Conservation (phyloP, 1,140 invertebrate species). For the Sminthurinus signatus region DNA sequence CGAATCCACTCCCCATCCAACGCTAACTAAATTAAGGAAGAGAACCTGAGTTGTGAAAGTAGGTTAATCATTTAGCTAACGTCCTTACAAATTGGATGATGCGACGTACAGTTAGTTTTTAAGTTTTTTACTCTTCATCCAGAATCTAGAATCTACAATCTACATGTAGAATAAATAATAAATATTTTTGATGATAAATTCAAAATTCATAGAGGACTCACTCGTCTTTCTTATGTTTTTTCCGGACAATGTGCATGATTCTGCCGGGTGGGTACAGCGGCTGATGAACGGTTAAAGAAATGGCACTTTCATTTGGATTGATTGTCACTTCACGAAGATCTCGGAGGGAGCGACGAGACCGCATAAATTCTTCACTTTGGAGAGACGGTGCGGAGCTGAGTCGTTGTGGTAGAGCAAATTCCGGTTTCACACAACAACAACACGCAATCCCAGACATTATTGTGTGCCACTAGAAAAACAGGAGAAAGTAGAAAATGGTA, state of each 20-base stretch:
- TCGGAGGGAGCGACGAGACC: slow-evolving; percentile 31
- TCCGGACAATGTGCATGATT: slow-evolving; percentile 83
- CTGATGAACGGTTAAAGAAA: slow-evolving; percentile 68
- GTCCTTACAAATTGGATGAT: too few species aligned
- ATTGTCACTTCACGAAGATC: slow-evolving; percentile 53
- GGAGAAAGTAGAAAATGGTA: too few species aligned
- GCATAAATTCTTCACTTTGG: slow-evolving; percentile 38
- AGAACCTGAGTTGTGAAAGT: too few species aligned
- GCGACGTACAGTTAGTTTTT: too few species aligned
- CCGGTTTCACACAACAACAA: slow-evolving; percentile 36
- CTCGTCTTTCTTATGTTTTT: slow-evolving; percentile 75
- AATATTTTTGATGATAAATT: too few species aligned
- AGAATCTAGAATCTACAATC: too few species aligned
- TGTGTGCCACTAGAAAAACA: slow-evolving; percentile 74
- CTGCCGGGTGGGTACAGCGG: slow-evolving; percentile 80
- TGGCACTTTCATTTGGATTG: slow-evolving; percentile 62
- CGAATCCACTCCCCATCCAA: too few species aligned
- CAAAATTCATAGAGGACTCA: too few species aligned
- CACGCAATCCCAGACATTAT: slow-evolving; percentile 64
- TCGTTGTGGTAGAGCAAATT: slow-evolving; percentile 38
- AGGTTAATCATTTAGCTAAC: too few species aligned
- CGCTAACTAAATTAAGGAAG: too few species aligned
- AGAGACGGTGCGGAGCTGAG: slow-evolving; percentile 38
- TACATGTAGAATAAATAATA: too few species aligned
- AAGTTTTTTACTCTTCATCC: too few species aligned